These are phyloP conservation scores for Steinernema khuongi DNA, from an alignment of 1,140 invertebrate species.

Conservation along the genomic window DNA sequence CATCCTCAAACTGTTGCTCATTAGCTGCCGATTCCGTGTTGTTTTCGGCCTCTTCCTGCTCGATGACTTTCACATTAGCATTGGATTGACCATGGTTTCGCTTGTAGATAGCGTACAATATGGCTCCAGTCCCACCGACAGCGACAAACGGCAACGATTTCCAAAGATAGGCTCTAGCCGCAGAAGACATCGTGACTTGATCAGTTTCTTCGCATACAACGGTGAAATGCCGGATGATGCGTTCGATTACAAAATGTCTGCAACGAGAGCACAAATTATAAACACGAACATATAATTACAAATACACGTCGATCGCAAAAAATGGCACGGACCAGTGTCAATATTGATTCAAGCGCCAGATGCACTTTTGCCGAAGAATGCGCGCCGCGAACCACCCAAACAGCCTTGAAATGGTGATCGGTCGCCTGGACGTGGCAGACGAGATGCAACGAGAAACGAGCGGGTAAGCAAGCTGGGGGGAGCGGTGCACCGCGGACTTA, in stretches of 20 bases:
- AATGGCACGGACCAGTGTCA: not conserved
- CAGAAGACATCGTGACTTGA: not conserved
- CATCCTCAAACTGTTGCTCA: not conserved
- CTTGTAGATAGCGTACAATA: not conserved
- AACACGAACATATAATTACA: too few relatives aligned
- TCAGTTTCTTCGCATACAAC: not conserved
- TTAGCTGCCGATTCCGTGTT: not conserved
- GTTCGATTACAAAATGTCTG: too few relatives aligned
- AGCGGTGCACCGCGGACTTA: not conserved
- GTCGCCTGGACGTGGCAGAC: not conserved
- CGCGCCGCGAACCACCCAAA: not conserved
- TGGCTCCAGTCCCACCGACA: not conserved
- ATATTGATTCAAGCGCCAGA: too few relatives aligned
- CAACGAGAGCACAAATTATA: too few relatives aligned
- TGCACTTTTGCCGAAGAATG: too few relatives aligned
- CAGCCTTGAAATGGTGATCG: not conserved
- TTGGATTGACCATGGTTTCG: not conserved
- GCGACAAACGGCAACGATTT: not conserved
- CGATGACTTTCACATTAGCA: not conserved
- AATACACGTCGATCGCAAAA: too few relatives aligned
- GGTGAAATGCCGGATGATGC: too few relatives aligned
- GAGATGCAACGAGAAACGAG: not conserved
- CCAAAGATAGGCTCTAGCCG: not conserved
- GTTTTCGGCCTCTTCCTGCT: not conserved
- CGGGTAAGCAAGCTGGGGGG: not conserved